A percentile compares a stretch with the other conserved stretches of the same genome.
These are phyloP conservation scores for Parauchenoglanis punctatus DNA, from an alignment of 2,797 vertebrate species.

Conservation along the genomic window DNA sequence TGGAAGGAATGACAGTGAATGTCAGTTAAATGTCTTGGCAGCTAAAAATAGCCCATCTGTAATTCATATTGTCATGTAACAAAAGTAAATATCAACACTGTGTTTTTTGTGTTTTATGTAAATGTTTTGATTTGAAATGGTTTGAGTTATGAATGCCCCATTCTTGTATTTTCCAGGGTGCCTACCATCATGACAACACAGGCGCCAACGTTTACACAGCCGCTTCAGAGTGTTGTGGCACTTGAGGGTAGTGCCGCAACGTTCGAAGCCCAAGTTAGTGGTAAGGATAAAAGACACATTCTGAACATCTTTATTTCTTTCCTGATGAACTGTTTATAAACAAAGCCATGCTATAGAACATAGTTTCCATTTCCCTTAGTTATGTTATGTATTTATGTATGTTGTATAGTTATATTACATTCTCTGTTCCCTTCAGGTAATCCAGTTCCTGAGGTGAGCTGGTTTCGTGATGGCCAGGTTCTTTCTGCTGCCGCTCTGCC, in stretches of 20 bases:
- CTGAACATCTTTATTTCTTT: neutral
- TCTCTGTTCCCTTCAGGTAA: slow-evolving; percentile 74
- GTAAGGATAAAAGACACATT: slow-evolving; percentile 74
- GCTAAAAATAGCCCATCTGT: slow-evolving; percentile 27
- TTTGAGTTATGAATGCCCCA: neutral
- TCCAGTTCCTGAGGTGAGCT: slow-evolving; percentile 99
- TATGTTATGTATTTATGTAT: neutral
- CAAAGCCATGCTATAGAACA: neutral
- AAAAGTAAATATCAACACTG: neutral
- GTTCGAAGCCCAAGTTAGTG: slow-evolving; percentile 97
- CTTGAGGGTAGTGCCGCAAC: slow-evolving; percentile 98
- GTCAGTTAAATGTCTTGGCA: slow-evolving; percentile 43
- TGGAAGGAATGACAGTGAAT: slow-evolving; percentile 29
- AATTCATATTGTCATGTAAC: slow-evolving; percentile 14
- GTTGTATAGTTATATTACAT: neutral
- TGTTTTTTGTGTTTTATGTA: neutral
- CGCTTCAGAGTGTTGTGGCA: slow-evolving; percentile 96
- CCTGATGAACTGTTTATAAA: neutral
- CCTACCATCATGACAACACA: slow-evolving; percentile 89
- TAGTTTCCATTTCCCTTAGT: neutral
- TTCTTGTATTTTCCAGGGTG: slow-evolving; percentile 77
- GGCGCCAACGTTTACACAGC: slow-evolving; percentile 95
- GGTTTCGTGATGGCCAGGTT: slow-evolving; percentile 99
- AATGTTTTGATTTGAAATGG: neutral
- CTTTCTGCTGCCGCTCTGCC: slow-evolving; percentile 89